Base-by-base conservation (phyloP, 2,113 vertebrate genomes). In the Leptodactylus fuscus region DNA sequence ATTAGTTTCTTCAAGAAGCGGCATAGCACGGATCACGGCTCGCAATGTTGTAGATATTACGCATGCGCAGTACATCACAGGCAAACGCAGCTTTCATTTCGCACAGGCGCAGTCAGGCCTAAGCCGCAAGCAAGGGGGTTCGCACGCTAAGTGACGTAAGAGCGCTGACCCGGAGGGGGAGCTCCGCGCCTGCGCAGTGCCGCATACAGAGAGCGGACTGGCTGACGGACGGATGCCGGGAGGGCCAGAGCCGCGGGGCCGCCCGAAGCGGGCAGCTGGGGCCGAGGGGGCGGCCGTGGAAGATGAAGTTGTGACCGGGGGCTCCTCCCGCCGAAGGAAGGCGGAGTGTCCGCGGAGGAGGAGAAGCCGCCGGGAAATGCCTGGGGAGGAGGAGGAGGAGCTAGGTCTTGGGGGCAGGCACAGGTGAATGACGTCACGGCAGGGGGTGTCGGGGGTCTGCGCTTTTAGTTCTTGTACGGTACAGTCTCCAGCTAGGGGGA, bases 211-310 rank as follows among this genome's bases (percentile, higher is more conserved):
- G 34, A 85, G 76, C 46, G 75, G 48, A 85, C 83, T 69, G 75
- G 62, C 75, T 79, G 83, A 85, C 83, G 83, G 76, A 85, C 83
- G 83, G 83, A 85, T 85, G 83, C 83, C 83, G 83, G 83, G 83
- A 79, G 83, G 83, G 83, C 76, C 83, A 62, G 83, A 85, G 83
- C 83, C 83, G 75, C 83, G 76, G 48, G 83, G 60, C 83, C 83
- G 75, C 83, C 83, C 83, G 62, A 85, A 70, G 34, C 62, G 75
- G 83, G 83, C 44, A 55, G 60, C 62, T 29, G 75, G 62, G 29
- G 65, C 62, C 75, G 83, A 85, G 60, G 75, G 83, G 75, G 75
- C 11, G 83, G 75, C 49, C 5, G 60, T 32, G 2, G 83, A 85
- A 29, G 83, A 85, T 79, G 83, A 85, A 38, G 48, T 51, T 44